Evolutionary conservation across 1,140 invertebrate genomes (phyloP).

Genomic region (Atta colombica): DNA sequence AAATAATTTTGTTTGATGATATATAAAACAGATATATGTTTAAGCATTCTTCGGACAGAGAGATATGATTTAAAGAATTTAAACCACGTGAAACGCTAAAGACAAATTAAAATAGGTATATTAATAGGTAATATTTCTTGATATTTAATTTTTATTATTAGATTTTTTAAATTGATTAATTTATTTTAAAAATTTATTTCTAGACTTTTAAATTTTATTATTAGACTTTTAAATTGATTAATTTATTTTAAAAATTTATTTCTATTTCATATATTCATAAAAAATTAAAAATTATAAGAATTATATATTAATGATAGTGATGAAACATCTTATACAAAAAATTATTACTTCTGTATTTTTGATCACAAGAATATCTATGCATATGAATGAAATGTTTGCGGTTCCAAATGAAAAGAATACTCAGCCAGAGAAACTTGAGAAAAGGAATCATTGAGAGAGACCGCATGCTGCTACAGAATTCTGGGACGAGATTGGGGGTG

Average conservation of each 20-base stretch:
- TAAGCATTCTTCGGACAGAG: too few species aligned
- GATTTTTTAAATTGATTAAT: neutral
- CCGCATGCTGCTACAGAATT: slow-evolving; percentile 27
- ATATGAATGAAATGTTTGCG: neutral
- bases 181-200: neutral
- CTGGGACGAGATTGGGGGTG: slow-evolving; percentile 13
- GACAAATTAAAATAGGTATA: neutral
- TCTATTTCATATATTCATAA: neutral
- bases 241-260: slow-evolving; percentile 1
- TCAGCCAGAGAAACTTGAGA: slow-evolving; percentile 2
- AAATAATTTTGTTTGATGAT: slow-evolving; percentile 19
- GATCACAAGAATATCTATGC: neutral
- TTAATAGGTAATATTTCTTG: neutral
- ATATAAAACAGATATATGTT: too few species aligned
- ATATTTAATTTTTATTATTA: neutral
- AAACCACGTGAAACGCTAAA: neutral
- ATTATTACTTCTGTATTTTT: neutral
- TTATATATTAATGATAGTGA: neutral
- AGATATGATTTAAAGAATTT: neutral
- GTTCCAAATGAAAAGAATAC: slow-evolving; percentile 35
- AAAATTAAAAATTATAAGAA: neutral
- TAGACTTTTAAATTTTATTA: neutral
- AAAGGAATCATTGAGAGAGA: slow-evolving; percentile 34
- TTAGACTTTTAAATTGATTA: neutral
- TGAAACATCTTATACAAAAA: neutral